These are phyloP conservation scores for Drosophila mauritiana DNA, from an alignment of 1,140 invertebrate species.

Conservation along the genomic window DNA sequence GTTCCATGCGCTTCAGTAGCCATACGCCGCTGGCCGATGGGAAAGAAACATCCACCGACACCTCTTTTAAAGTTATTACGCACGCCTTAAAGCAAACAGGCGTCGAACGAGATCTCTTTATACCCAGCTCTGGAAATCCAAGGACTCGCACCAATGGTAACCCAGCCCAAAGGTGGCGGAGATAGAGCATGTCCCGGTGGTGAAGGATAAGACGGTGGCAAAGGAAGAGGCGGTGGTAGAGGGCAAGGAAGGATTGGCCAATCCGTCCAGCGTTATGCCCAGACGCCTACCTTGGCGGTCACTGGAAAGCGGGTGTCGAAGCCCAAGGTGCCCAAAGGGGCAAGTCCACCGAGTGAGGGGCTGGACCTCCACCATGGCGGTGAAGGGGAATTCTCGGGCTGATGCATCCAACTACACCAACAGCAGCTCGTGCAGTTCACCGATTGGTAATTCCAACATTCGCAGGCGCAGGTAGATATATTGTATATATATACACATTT, in stretches of 20 bases:
- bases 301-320: slow-evolving; percentile 86
- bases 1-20: too few relatives aligned
- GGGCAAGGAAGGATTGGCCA: slow-evolving; percentile 55
- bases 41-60: background rate
- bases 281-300: background rate
- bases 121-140: slow-evolving; percentile 85
- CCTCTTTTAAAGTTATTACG: background rate
- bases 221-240: too few relatives aligned
- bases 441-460: slow-evolving; percentile 50
- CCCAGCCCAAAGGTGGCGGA: too few relatives aligned
- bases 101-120: slow-evolving; percentile 88
- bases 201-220: too few relatives aligned
- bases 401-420: slow-evolving; percentile 39
- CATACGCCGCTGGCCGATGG: too few relatives aligned
- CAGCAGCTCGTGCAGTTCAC: slow-evolving; percentile 84
- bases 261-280: background rate
- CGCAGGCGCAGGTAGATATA: slow-evolving; percentile 38
- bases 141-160: slow-evolving; percentile 54
- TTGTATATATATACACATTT: background rate
- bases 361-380: slow-evolving; percentile 85
- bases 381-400: slow-evolving; percentile 50
- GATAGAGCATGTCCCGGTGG: too few relatives aligned
- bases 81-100: too few relatives aligned
- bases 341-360: slow-evolving; percentile 85
- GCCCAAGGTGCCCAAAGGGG: slow-evolving; percentile 86